phyloP scores from a whole-genome alignment of 2,113 vertebrate genomes.

The Oophaga pumilio region DNA sequence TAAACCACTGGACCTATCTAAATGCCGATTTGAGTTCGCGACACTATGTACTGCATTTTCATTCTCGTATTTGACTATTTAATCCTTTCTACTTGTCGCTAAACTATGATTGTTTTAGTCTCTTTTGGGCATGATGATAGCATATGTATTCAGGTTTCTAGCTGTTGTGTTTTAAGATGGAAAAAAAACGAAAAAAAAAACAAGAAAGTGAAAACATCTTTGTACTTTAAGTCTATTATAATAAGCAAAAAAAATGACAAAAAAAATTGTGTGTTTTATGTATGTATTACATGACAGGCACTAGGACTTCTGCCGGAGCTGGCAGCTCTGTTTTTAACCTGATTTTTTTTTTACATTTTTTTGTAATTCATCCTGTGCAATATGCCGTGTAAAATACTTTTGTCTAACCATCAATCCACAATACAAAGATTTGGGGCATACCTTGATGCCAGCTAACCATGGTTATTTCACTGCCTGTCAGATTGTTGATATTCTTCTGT shows the following conservation, averaged over 20 bases:
- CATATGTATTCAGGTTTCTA: constrained; percentile 99
- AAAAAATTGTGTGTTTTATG: constrained; percentile 96
- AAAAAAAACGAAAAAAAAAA: constrained; percentile 81
- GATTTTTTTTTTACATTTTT: constrained; percentile 75
- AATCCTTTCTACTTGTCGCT: constrained; percentile 99
- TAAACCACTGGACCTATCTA: constrained; percentile 96
- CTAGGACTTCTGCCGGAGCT: constrained; percentile 93
- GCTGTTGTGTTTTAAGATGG: constrained; percentile 99
- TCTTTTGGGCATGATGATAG: constrained; percentile 99
- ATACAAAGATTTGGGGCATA: constrained; percentile 78
- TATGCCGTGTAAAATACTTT: constrained; percentile 97
- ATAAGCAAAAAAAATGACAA: constrained; percentile 81
- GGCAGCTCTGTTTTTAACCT: constrained; percentile 89
- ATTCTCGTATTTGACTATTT: constrained; percentile 99
- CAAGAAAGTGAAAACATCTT: constrained; percentile 96
- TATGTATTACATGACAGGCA: constrained; percentile 99
- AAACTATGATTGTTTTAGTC: constrained; percentile 99
- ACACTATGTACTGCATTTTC: constrained; percentile 98
- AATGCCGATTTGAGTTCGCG: constrained; percentile 98
- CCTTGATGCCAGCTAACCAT: constrained; percentile 94
- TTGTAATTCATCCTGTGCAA: constrained; percentile 98
- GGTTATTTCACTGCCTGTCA: constrained; percentile 99
- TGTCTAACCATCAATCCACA: constrained; percentile 88
- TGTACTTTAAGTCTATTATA: constrained; percentile 99
- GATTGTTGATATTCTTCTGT: constrained; percentile 99